Base-by-base conservation (phyloP, 2,113 vertebrate genomes). In the Columba livia region DNA sequence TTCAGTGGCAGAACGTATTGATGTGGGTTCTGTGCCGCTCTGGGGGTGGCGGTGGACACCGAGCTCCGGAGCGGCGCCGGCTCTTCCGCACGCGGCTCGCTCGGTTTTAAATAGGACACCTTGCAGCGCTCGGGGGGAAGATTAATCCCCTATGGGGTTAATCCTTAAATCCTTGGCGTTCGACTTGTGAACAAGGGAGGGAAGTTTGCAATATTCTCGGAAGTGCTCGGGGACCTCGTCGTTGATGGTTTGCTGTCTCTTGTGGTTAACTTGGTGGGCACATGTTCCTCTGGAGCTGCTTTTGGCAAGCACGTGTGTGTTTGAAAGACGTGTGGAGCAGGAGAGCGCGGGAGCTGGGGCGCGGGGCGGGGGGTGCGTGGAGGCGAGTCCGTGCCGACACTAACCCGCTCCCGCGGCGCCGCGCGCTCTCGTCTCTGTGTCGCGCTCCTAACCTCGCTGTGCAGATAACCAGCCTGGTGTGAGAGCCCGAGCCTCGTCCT, bases 141-240 rank as follows among this genome's bases (percentile, higher is more conserved):
- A 36, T 79, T 66, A 79, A 88, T 90, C 74, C 61, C 84, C 15
- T 44, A 4, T 42, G 42, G 69, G 72, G 42, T 90, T 93, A 85
- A 85, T 85, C 23, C 53, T 47, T 50, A 34, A 90, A 74, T 88
- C 85, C 84, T 24, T 71, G 38, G 50, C 56, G 29, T 80, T 71
- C 4, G 11, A 19, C 53, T 85, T 84, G 1, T 24, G 77, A 95
- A 29, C 47, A 31, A 57, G 53, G 67, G 60, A 79, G 34, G 56
- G 79, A 70, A 81, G 61, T 82, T 67, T 36, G 42, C 28, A 47
- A 14, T 15, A 2, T 77, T 70, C 54, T 58, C 48, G 38, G 69
- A 69, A 89, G 36, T 25, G 48, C 83, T 67, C 3, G 1, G 79
- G 51, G 93, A 83, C 86, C 85, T 84, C 89, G 89, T 94, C 65